phyloP scores from a whole-genome alignment of 1,140 invertebrate species.

The Cecropterus lyciades region DNA sequence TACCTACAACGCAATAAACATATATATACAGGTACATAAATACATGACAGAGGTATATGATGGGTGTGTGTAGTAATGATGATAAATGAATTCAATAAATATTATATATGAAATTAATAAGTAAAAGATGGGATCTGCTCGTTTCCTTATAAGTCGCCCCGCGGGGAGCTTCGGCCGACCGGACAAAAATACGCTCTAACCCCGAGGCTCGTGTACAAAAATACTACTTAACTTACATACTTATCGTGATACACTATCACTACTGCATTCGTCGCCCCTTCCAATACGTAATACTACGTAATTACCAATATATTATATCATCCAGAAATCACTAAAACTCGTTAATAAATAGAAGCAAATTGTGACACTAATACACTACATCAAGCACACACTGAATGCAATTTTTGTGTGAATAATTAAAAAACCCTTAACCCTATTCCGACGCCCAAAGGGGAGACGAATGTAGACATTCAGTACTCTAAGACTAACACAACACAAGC shows the following conservation, averaged over 20 bases:
- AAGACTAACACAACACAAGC: constrained; percentile 80
- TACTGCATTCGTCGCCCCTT: constrained; percentile 41
- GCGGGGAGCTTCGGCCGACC: constrained; percentile 29
- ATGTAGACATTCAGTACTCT: constrained; percentile 55
- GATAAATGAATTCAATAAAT: constrained; percentile 6
- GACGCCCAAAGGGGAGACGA: constrained; percentile 51
- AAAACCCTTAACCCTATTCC: constrained; percentile 28
- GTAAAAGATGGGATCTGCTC: constrained; percentile 26
- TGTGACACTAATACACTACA: constrained; percentile 35
- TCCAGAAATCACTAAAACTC: constrained; percentile 33
- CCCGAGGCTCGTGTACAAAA: constrained; percentile 57
- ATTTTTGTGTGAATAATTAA: constrained; percentile 31
- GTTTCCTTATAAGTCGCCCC: constrained; percentile 30
- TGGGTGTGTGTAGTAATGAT: background rate
- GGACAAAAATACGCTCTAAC: constrained; percentile 35
- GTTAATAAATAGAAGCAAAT: constrained; percentile 35
- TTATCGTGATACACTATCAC: constrained; percentile 40
- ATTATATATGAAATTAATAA: background rate
- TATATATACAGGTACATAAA: no score
- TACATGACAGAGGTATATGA: no score
- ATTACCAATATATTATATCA: constrained; percentile 35
- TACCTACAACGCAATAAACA: no score
- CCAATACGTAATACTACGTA: constrained; percentile 33
- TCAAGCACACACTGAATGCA: constrained; percentile 33
- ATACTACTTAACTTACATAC: constrained; percentile 63